Evolutionary conservation across 2,797 vertebrate genomes (phyloP), one percentile per base, ranked within the genome.

Genomic region (Mus caroli): DNA sequence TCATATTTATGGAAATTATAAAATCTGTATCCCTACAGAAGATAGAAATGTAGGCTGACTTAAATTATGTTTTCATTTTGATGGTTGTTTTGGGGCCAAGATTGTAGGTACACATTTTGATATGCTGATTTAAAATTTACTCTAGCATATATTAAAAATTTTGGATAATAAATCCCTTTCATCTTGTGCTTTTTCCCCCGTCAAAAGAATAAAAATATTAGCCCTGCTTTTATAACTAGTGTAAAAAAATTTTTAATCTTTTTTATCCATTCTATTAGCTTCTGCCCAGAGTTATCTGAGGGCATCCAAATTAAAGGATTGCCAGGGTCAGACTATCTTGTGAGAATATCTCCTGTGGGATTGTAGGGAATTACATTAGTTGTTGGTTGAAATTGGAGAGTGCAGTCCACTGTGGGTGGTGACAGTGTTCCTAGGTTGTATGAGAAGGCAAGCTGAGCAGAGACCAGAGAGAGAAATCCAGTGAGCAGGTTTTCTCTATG

Each of bases 51-150:
- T 79, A 88, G 79, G 28, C 22, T 80, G 77, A 95, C 71, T 96
- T 83, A 92, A 95, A 79, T 24, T 85, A n/a, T 85, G 54, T 84
- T 90, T 96, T 96, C 71, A 93, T 94, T 93, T 84, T 92, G 56
- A 56, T 85, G 15, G 15, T 34, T 43, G 3, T 71, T 71, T 77
- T 19, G 56, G 34, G 37, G 20, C 26, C 24, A 88, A 73, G 77
- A 92, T 86, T n/a, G 8, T 77, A 80, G 73, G 58, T 92, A 37
- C 50, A 15, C 11, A 78, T 95, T 89, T 95, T 88, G 8, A 91
- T 89, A 40, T 2, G 28, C 89, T 58, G n/a, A 82, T 91, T 93
- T 64, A 93, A 96, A 90, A 91, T 92, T 62, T 60, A 94, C 40
- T 80, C 94, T 90, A 69, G 56, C 10, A 15, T 54, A 10, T 60